Evolutionary conservation across 2,797 vertebrate genomes (phyloP), one percentile per base, ranked within the genome.

Genomic region (Coregonus suidteri): DNA sequence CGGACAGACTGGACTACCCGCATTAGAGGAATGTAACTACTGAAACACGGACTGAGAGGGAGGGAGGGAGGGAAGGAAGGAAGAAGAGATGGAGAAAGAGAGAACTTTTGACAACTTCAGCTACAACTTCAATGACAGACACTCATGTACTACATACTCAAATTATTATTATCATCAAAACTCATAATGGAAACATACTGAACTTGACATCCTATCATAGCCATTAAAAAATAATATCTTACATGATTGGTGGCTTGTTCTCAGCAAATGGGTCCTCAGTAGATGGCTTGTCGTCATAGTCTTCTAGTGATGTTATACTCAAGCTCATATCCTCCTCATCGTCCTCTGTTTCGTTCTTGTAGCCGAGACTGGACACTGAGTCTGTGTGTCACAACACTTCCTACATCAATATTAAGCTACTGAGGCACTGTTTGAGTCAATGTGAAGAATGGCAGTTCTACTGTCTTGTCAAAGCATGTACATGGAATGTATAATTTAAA

Each of bases 1-100:
- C 89, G 91, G 41, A 94, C 83, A 5, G 94, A 93, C 84, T 95
- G 94, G 18, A 95, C 90, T 16, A 95, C 88, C 69, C 94, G 86
- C 94, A 95, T 95, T 84, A 95, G 81, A 1, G 94, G 94, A 79
- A 95, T 94, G 90, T 93, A 85, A 15, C 2, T 71, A 25, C 92
- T 93, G 89, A 93, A 94, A 72, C 92, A 93, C 0, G 90, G 93
- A 71, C 93, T 93, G 79, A 3, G 11, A 4, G 11, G 16, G 18
- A 1, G 54, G 66, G 53, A 20, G 31, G 35, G 4, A 4, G 16
- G 15, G 15, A 3, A 75, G 52, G 3, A 47, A 25, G 35, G 16
- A 18, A 65, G 4, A 35, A 30, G 15, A 0, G 4, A 53, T 56
- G 53, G 53, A 56, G 16, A 56, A 16, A 4, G 16, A 18, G 53